These are phyloP conservation scores for Alviniconcha marisindica DNA, from an alignment of 1,140 invertebrate species.

Conservation along the genomic window DNA sequence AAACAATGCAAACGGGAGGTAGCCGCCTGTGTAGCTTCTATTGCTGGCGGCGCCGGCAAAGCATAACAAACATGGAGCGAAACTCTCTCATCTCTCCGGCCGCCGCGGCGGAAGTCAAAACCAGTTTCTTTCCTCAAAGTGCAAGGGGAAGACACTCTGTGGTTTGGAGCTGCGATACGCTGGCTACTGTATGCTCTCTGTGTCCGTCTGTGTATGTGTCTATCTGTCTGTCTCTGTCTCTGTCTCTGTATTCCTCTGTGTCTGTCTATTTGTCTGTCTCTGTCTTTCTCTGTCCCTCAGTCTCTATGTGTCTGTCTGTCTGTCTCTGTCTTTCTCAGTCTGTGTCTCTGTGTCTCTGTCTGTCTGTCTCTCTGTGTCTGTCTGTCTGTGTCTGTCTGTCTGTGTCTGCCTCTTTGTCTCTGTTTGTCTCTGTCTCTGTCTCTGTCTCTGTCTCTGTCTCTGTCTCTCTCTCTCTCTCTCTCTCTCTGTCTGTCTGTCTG, in stretches of 20 bases:
- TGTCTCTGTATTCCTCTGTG: conserved; percentile 3
- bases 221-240: conserved; percentile 3
- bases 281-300: not conserved
- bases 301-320: too few species aligned
- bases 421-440: not conserved
- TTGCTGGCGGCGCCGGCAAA: not conserved
- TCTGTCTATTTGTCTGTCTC: not conserved
- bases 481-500: not conserved
- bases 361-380: too few species aligned
- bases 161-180: too few species aligned
- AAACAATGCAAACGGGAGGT: conserved; percentile 34
- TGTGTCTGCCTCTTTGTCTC: not conserved
- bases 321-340: too few species aligned
- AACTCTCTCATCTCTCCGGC: not conserved
- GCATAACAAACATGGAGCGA: conserved; percentile 24
- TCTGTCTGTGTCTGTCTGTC: too few species aligned
- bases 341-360: too few species aligned
- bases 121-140: too few species aligned
- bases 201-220: not conserved
- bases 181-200: not conserved
- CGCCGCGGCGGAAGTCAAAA: too few species aligned
- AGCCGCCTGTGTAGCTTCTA: not conserved
- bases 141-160: too few species aligned
- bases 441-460: conserved; percentile 1
- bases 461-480: not conserved